Percentiles rank a stretch among this genome's conserved stretches.
These are phyloP conservation scores for Sycophila sp. DNA, from an alignment of 1,140 invertebrate species.

Conservation along the genomic window DNA sequence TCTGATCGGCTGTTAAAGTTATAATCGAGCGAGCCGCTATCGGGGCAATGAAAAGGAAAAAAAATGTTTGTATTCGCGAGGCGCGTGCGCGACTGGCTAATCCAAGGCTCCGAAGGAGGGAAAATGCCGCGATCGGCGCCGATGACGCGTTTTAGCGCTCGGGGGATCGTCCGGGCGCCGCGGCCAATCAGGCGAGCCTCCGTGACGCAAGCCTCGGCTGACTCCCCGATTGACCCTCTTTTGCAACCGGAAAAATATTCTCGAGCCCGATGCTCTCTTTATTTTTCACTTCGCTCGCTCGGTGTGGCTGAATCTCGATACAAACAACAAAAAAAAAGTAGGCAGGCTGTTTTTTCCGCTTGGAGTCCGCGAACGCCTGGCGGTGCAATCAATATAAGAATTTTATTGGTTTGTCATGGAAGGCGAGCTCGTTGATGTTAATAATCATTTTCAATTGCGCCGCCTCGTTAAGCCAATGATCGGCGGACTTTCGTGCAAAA, in stretches of 20 bases:
- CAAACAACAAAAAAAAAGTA: too few relatives aligned
- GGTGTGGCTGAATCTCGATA: too few relatives aligned
- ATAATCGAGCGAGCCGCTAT: not conserved
- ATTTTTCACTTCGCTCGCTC: not conserved
- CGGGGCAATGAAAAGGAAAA: not conserved
- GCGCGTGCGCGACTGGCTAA: not conserved
- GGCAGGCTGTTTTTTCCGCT: not conserved
- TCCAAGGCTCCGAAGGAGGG: too few relatives aligned
- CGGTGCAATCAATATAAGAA: conserved; percentile 6
- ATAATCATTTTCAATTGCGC: not conserved
- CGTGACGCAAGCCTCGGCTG: not conserved
- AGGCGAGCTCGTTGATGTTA: conserved; percentile 1
- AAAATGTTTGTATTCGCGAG: too few relatives aligned
- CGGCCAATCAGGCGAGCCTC: not conserved
- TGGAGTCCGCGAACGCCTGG: not conserved
- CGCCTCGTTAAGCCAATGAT: conserved; percentile 1
- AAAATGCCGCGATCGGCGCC: too few relatives aligned
- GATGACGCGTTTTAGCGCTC: not conserved
- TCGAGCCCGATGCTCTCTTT: not conserved
- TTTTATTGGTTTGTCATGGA: conserved; percentile 17
- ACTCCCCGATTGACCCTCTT: not conserved
- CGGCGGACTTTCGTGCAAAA: not conserved
- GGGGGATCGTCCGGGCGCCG: not conserved
- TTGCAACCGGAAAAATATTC: not conserved
- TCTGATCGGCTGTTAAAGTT: not conserved